A percentile compares a stretch with the other conserved stretches of the same genome.
These are phyloP conservation scores for Avahi laniger DNA, from an alignment of 2,797 vertebrate genomes.

Conservation along the genomic window DNA sequence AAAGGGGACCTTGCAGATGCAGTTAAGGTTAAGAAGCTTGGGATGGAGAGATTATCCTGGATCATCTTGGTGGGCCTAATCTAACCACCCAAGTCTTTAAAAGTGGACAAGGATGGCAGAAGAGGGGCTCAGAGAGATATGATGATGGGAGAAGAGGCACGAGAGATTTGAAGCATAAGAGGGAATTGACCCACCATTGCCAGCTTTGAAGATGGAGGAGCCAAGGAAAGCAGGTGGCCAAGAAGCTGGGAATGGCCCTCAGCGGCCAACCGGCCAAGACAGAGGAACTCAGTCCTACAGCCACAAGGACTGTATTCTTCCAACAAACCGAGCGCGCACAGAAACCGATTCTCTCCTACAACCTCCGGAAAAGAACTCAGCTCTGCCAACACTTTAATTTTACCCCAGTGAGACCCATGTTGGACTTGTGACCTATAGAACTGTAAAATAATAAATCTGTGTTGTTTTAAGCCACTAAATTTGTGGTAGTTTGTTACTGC, in stretches of 20 bases:
- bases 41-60: not conserved
- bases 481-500: not conserved
- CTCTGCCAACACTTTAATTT: not conserved
- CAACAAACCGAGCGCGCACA: not conserved
- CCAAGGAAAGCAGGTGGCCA: not conserved
- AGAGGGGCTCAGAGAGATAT: not conserved
- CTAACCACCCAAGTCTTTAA: not conserved
- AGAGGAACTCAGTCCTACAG: not conserved
- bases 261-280: not conserved
- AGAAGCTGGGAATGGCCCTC: not conserved
- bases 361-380: not conserved
- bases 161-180: not conserved
- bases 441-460: not conserved
- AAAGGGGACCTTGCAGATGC: not conserved
- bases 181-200: not conserved
- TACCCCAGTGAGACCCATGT: not conserved
- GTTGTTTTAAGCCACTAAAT: not conserved
- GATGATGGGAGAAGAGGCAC: not conserved
- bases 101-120: not conserved
- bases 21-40: not conserved
- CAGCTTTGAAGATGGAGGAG: not conserved
- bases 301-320: not conserved
- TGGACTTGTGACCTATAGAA: not conserved
- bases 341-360: not conserved
- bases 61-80: not conserved